These are phyloP conservation scores for Protonemura montana DNA, from an alignment of 2,888 invertebrate species.

Conservation along the genomic window DNA sequence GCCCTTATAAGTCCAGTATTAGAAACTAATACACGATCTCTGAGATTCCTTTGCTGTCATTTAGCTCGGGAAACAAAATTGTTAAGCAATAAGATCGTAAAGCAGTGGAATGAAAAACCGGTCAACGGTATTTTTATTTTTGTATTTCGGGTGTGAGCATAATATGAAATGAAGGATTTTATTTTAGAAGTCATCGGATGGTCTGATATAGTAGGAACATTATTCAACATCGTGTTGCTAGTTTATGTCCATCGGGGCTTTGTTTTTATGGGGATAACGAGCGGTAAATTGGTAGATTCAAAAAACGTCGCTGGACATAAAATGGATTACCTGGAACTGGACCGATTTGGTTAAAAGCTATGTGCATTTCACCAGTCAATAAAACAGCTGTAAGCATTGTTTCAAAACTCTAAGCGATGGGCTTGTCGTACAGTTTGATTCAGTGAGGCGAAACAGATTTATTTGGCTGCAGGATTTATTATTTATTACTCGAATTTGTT, in stretches of 20 bases:
- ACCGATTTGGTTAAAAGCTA: background rate
- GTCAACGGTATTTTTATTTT: background rate
- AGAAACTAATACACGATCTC: slow-evolving; percentile 1
- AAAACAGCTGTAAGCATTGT: background rate
- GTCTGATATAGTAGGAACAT: background rate
- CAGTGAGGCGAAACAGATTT: background rate
- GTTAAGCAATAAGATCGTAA: background rate
- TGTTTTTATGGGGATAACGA: background rate
- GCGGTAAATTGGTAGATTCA: background rate
- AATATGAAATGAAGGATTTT: background rate
- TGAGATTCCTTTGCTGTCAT: background rate
- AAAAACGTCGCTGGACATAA: background rate
- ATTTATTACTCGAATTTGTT: background rate
- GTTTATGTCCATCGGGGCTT: background rate
- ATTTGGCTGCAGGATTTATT: background rate
- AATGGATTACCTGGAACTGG: background rate
- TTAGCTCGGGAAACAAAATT: background rate
- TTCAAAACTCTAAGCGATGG: background rate
- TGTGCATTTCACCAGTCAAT: background rate
- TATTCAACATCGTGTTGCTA: background rate
- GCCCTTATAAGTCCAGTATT: slow-evolving; percentile 21
- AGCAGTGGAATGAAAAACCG: background rate
- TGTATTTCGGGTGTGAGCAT: background rate
- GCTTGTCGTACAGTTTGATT: background rate
- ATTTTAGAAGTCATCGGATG: background rate